These are phyloP conservation scores for Aldrovandia affinis DNA, from an alignment of 2,797 vertebrate genomes.

Conservation along the genomic window DNA sequence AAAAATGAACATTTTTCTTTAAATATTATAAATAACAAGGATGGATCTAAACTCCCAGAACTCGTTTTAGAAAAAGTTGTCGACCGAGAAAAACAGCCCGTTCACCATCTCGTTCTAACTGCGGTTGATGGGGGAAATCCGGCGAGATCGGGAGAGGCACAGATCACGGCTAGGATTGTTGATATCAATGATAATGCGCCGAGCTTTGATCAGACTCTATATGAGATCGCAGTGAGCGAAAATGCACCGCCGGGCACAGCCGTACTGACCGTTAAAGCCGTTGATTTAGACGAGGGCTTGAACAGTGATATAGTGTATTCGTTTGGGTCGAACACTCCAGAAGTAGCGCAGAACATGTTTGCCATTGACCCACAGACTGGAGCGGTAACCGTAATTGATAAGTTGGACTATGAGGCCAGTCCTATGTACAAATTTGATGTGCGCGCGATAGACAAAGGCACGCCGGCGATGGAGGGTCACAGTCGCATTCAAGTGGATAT, in stretches of 20 bases:
- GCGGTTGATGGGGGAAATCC: constrained; percentile 62
- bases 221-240: constrained; percentile 48
- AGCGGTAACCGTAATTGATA: constrained; percentile 48
- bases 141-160: constrained; percentile 45
- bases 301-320: constrained; percentile 58
- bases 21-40: constrained; percentile 50
- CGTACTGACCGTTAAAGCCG: constrained; percentile 44
- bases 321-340: constrained; percentile 51
- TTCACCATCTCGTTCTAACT: constrained; percentile 48
- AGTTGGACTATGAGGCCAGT: constrained; percentile 60
- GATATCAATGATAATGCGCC: constrained; percentile 59
- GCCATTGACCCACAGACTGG: constrained; percentile 54
- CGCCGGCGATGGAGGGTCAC: constrained; percentile 57
- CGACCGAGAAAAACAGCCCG: constrained; percentile 52
- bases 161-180: constrained; percentile 50
- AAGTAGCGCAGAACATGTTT: not conserved
- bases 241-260: constrained; percentile 34
- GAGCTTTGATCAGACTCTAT: constrained; percentile 51
- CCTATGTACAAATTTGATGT: constrained; percentile 53
- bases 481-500: constrained; percentile 58
- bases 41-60: constrained; percentile 53
- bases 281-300: constrained; percentile 50
- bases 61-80: constrained; percentile 54
- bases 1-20: constrained; percentile 61
- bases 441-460: constrained; percentile 57